Evolutionary conservation across 2,888 invertebrate species (phyloP).

Genomic region (Parnassius orleans): DNA sequence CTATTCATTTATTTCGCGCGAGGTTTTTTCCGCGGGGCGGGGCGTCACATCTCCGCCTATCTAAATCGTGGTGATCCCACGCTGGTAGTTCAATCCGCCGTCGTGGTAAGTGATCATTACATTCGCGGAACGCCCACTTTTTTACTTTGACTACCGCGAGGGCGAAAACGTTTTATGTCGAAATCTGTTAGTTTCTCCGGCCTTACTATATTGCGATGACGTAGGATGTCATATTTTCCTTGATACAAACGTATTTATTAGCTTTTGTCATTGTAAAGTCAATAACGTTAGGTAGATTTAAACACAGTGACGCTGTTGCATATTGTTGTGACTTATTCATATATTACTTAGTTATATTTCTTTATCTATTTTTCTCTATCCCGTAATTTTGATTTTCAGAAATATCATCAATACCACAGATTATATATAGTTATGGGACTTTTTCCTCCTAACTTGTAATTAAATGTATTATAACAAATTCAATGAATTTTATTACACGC

Average conservation of each 20-base stretch:
- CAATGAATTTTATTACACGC: no score
- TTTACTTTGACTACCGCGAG: constrained; percentile 22
- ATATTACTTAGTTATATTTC: no score
- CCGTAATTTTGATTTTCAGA: no score
- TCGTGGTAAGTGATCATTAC: constrained; percentile 43
- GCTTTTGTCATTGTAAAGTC: constrained; percentile 11
- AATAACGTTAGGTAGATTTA: constrained; percentile 5
- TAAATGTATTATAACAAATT: no score
- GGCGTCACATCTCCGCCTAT: constrained; percentile 46
- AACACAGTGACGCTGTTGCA: constrained; percentile 2
- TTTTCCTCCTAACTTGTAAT: background rate
- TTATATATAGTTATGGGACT: constrained; percentile 1
- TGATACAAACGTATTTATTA: constrained; percentile 2
- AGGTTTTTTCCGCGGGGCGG: constrained; percentile 60
- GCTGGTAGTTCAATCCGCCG: constrained; percentile 30
- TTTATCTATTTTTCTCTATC: no score
- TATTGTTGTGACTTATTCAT: background rate
- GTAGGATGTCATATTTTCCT: constrained; percentile 23
- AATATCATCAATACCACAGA: constrained; percentile 10
- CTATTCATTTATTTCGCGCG: constrained; percentile 72
- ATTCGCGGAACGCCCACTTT: constrained; percentile 27
- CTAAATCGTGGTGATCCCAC: constrained; percentile 33
- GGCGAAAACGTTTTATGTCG: constrained; percentile 10
- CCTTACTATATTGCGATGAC: constrained; percentile 10
- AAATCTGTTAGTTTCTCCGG: constrained; percentile 1